Conservation (phyloP, 2,113 vertebrate genomes). For the Eolophus roseicapilla region DNA sequence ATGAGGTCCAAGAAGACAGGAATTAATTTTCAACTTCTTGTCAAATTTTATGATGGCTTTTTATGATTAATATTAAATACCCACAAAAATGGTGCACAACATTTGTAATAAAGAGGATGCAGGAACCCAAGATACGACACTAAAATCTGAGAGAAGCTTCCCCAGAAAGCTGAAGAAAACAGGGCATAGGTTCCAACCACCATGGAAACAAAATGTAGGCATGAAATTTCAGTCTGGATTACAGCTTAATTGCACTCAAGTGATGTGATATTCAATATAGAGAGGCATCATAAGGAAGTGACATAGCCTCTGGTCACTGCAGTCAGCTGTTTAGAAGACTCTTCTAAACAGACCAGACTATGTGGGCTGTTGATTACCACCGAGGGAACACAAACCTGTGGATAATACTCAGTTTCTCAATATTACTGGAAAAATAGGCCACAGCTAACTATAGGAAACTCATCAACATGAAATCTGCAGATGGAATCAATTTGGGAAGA, state of each 20-base stretch:
- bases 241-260: neutral
- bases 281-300: neutral
- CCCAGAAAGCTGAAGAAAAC: neutral
- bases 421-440: neutral
- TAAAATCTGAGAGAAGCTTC: neutral
- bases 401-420: neutral
- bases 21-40: neutral
- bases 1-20: neutral
- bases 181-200: neutral
- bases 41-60: neutral
- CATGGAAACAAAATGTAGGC: neutral
- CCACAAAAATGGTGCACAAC: neutral
- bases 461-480: neutral
- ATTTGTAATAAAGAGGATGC: neutral
- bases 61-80: neutral
- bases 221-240: neutral
- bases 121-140: neutral
- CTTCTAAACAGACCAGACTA: neutral
- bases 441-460: neutral
- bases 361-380: neutral
- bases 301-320: neutral
- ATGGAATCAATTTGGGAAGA: neutral
- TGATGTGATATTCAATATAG: neutral
- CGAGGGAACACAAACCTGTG: neutral
- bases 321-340: neutral